Conservation (phyloP, 2,888 invertebrate genomes). For the Rhyacophila evoluta region DNA sequence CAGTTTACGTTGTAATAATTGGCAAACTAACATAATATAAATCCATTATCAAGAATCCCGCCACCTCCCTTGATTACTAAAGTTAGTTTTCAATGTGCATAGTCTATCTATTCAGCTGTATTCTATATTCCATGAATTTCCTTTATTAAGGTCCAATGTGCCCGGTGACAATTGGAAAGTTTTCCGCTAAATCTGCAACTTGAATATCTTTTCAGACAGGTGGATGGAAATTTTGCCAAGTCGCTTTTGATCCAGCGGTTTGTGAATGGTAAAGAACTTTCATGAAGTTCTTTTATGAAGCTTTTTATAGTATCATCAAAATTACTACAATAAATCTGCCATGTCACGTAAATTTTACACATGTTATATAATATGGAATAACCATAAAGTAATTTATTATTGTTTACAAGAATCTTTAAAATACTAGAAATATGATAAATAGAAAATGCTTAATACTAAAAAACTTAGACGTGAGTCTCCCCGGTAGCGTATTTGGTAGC, state of each 20-base stretch:
- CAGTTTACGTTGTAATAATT: neutral
- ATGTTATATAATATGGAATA: too few species aligned
- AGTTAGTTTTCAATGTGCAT: slow-evolving; percentile 11
- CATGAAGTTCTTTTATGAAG: neutral
- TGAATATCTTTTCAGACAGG: neutral
- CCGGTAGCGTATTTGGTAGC: too few species aligned
- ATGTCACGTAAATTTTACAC: too few species aligned
- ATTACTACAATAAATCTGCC: too few species aligned
- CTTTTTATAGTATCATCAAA: too few species aligned
- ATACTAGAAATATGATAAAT: too few species aligned
- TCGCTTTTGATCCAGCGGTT: neutral
- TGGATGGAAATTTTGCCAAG: neutral
- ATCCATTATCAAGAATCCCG: neutral
- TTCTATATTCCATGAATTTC: neutral
- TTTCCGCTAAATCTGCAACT: neutral
- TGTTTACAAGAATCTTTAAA: too few species aligned
- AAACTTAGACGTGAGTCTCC: too few species aligned
- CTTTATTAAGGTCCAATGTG: neutral
- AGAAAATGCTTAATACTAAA: too few species aligned
- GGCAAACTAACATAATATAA: neutral
- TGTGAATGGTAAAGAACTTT: neutral
- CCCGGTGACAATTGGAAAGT: neutral
- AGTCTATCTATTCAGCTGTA: neutral
- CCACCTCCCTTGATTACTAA: neutral
- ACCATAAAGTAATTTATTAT: too few species aligned